Evolutionary conservation across 2,797 vertebrate species (phyloP), one percentile per base, ranked within the genome.

Genomic region (Phoxinus dragarum): DNA sequence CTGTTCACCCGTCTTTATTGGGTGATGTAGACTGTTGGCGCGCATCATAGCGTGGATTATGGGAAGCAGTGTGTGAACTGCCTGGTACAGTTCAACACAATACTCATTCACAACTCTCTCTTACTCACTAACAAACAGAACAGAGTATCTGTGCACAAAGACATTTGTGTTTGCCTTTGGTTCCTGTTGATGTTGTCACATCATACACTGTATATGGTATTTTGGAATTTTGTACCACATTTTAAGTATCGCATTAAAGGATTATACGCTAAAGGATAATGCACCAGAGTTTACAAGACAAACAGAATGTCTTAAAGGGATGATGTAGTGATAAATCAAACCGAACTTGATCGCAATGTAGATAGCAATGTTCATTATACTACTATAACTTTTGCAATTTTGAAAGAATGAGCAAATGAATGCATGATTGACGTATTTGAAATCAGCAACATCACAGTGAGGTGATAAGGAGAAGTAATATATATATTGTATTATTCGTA

Each of bases 71-170:
- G 82, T 66, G 80, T 83, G 74, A 80, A 89, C 82, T 79, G 90
- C 90, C 90, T 90, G 90, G 90, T 89, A 90, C 90, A 88, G 76
- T 80, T 86, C 84, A 80, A 89, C 84, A 90, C 89, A 90, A 83
- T 74, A 78, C 81, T 88, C 88, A 86, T 89, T 88, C 82, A 88
- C 64, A 84, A 79, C 66, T 85, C 44, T 80, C 44, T 42, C 59
- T 67, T 40, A 68, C 72, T 67, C 81, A 72, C 47, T 64, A 56
- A 80, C 86, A 80, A 68, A 85, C 79, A 72, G n/a, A 80, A 67
- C 82, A 80, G 36, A 81, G 68, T 42, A 54, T 59, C 6, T 78
- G 34, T 42, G 34, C 16, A 84, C 75, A 78, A 78, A 84, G 83
- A 44, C 61, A 5, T 69, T 77, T 8, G 38, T 84, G 66, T 61